phyloP scores from a whole-genome alignment of 1,140 invertebrate genomes.

The Drosophila seguyi region DNA sequence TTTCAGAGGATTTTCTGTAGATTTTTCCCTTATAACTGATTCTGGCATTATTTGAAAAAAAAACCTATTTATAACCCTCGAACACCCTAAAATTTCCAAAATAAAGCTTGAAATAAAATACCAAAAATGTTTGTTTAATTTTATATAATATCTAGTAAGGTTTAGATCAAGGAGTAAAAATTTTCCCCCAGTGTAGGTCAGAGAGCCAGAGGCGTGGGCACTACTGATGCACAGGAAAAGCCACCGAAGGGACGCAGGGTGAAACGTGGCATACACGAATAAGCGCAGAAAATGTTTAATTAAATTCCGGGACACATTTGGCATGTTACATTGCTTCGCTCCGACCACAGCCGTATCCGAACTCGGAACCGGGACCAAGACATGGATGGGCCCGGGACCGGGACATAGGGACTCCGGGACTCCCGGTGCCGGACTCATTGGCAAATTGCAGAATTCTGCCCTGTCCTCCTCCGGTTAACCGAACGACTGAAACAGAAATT shows the following conservation, averaged over 20 bases:
- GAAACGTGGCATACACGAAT: conserved; percentile 68
- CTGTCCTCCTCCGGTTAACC: conserved; percentile 25
- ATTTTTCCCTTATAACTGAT: background rate
- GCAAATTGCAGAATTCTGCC: conserved; percentile 41
- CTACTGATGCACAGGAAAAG: conserved; percentile 20
- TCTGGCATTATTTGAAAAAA: too few species aligned
- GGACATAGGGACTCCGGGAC: background rate
- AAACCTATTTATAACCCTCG: too few species aligned
- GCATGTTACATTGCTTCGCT: conserved; percentile 76
- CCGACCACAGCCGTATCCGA: conserved; percentile 58
- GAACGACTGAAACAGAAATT: conserved; percentile 67
- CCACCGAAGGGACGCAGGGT: conserved; percentile 6
- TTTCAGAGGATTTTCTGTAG: too few species aligned
- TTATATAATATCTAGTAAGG: fast-evolving
- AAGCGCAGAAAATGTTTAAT: conserved; percentile 83
- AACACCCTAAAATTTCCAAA: too few species aligned
- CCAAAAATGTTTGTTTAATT: too few species aligned
- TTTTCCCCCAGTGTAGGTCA: background rate
- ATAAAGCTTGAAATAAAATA: too few species aligned
- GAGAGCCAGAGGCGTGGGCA: conserved; percentile 6
- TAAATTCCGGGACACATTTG: conserved; percentile 83
- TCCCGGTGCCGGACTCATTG: conserved; percentile 33
- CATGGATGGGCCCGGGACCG: background rate
- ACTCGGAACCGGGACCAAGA: background rate
- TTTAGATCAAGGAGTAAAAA: fast-evolving